Conservation (phyloP, 1,140 invertebrate genomes). For the Atopsyche davidsoni region DNA sequence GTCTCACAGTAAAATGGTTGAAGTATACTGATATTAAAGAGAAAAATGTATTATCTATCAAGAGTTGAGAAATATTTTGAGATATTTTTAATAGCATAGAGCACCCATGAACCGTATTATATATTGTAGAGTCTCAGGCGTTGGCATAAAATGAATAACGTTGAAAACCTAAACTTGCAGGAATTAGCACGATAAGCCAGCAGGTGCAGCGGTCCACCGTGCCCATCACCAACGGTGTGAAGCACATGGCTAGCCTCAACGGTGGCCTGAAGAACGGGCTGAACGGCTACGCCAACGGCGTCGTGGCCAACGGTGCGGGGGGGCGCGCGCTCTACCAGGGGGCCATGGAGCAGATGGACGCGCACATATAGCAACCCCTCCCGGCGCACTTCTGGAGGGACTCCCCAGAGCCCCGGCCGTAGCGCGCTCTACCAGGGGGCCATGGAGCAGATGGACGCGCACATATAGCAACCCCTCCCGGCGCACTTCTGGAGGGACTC, state of each 20-base stretch:
- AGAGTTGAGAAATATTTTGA: too few relatives aligned
- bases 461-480: slow-evolving; percentile 15
- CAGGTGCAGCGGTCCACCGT: slow-evolving; percentile 18
- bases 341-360: slow-evolving; percentile 16
- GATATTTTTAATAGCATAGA: too few relatives aligned
- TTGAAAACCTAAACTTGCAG: slow-evolving; percentile 8
- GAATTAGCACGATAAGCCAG: slow-evolving; percentile 29
- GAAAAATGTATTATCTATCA: too few relatives aligned
- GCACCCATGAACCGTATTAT: background rate
- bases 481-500: slow-evolving; percentile 14
- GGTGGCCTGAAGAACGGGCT: slow-evolving; percentile 10
- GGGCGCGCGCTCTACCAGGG: slow-evolving; percentile 8
- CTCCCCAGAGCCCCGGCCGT: background rate
- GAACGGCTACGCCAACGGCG: slow-evolving; percentile 24
- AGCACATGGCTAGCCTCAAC: slow-evolving; percentile 28
- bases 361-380: slow-evolving; percentile 20
- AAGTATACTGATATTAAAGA: too few relatives aligned
- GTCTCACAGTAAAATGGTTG: too few relatives aligned
- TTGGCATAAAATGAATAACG: too few relatives aligned
- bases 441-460: slow-evolving; percentile 17
- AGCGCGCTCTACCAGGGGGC: slow-evolving; percentile 10
- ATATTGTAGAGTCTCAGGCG: too few relatives aligned
- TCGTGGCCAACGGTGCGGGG: background rate
- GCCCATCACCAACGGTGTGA: slow-evolving; percentile 21
- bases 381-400: background rate